These are phyloP conservation scores for Chrysomela aeneicollis DNA, from an alignment of 2,888 invertebrate species.

Conservation along the genomic window DNA sequence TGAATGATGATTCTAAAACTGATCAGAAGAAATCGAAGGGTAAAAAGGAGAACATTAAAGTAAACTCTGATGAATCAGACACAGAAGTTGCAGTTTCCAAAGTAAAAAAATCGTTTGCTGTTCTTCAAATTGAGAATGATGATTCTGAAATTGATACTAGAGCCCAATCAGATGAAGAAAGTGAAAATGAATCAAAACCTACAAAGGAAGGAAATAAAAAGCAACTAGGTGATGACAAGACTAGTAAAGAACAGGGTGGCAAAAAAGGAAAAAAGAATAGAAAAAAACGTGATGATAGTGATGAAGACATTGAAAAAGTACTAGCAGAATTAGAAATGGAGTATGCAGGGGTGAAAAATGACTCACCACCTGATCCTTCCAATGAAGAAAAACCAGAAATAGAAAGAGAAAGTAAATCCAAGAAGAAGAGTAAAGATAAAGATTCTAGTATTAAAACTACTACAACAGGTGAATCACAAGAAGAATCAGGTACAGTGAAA, in stretches of 20 bases:
- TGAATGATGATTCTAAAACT: slow-evolving; percentile 14
- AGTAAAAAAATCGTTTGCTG: slow-evolving; percentile 65
- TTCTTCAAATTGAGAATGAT: slow-evolving; percentile 73
- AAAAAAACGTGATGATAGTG: slow-evolving; percentile 77
- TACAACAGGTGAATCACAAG: slow-evolving; percentile 62
- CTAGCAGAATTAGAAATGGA: slow-evolving; percentile 84
- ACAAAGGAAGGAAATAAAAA: slow-evolving; percentile 59
- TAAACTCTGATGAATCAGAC: slow-evolving; percentile 58
- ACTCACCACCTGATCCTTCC: slow-evolving; percentile 22
- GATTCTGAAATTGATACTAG: slow-evolving; percentile 60
- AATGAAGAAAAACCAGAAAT: slow-evolving; percentile 50
- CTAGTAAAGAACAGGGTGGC: slow-evolving; percentile 58
- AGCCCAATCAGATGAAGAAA: slow-evolving; percentile 52
- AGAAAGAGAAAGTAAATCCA: slow-evolving; percentile 52
- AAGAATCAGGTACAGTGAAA: slow-evolving; percentile 72
- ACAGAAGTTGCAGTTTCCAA: slow-evolving; percentile 59
- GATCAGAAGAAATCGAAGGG: slow-evolving; percentile 45
- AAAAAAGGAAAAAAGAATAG: slow-evolving; percentile 80
- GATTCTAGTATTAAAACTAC: slow-evolving; percentile 43
- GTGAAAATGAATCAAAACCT: slow-evolving; percentile 59
- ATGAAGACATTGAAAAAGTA: slow-evolving; percentile 84
- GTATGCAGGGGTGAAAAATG: slow-evolving; percentile 65
- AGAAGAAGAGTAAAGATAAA: slow-evolving; percentile 41
- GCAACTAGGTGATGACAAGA: slow-evolving; percentile 59
- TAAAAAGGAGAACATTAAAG: slow-evolving; percentile 57